Percentiles rank a stretch among this genome's conserved stretches.
Evolutionary conservation across 1,140 invertebrate genomes (phyloP).

Genomic region (Cephus cinctus): DNA sequence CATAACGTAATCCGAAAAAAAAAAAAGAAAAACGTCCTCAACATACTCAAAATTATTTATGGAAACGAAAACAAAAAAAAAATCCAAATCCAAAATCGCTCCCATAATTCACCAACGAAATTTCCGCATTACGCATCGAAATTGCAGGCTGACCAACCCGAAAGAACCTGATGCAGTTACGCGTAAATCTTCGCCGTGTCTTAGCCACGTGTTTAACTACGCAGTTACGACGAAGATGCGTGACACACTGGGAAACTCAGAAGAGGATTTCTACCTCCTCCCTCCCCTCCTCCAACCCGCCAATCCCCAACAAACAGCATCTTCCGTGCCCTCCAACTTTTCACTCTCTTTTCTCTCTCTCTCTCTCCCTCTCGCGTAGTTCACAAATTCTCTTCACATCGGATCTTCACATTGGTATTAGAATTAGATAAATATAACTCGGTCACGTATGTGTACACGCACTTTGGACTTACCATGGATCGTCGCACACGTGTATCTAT

Average conservation of each 20-base stretch:
- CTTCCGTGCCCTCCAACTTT: constrained; percentile 9
- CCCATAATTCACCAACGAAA: no score
- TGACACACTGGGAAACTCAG: constrained; percentile 40
- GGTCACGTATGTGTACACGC: neutral
- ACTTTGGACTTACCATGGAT: no score
- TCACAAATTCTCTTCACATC: constrained; percentile 1
- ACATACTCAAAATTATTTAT: no score
- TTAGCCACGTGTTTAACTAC: constrained; percentile 16
- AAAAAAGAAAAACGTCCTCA: no score
- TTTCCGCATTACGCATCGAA: no score
- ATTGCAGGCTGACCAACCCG: no score
- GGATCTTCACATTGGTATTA: constrained; percentile 14
- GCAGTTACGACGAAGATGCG: constrained; percentile 19
- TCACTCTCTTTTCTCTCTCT: constrained; percentile 1
- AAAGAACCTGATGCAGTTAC: no score
- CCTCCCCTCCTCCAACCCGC: neutral
- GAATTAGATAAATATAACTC: constrained; percentile 38
- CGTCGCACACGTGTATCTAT: no score
- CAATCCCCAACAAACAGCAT: neutral
- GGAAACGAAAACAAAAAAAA: no score
- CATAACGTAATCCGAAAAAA: no score
- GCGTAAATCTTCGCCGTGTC: no score
- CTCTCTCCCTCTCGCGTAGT: neutral
- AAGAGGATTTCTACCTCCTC: neutral
- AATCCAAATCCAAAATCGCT: no score